phyloP scores from a whole-genome alignment of 2,797 vertebrate genomes.

The Diceros bicornis region DNA sequence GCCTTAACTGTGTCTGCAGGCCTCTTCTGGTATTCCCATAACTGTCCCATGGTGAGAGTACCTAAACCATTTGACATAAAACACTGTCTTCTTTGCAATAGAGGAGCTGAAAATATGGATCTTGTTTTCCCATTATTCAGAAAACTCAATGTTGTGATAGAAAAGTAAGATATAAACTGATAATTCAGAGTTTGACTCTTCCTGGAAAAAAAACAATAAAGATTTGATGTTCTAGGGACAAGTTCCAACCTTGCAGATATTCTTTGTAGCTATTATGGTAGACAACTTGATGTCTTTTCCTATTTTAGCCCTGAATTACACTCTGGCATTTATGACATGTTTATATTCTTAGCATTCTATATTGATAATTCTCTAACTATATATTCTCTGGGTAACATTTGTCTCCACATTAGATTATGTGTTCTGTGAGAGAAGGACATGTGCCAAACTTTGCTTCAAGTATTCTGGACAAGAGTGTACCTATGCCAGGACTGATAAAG shows the following conservation, averaged over 20 bases:
- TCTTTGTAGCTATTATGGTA: background rate
- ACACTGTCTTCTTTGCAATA: background rate
- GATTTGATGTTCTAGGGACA: background rate
- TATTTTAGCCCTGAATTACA: background rate
- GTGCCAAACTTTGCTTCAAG: background rate
- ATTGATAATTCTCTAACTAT: background rate
- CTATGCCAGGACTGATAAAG: background rate
- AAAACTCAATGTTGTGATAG: background rate
- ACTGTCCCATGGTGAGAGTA: background rate
- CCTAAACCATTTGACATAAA: background rate
- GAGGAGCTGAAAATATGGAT: background rate
- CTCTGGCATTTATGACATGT: background rate
- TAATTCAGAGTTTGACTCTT: background rate
- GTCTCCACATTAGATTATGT: background rate
- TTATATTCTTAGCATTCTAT: background rate
- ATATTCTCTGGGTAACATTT: background rate
- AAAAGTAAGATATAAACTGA: background rate
- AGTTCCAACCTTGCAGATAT: background rate
- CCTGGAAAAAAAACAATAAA: background rate
- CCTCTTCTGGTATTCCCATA: background rate
- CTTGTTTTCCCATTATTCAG: background rate
- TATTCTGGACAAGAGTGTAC: background rate
- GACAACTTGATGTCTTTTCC: background rate
- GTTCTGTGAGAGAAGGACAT: background rate
- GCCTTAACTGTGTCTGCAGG: background rate